Percentiles rank a stretch among this genome's conserved stretches.
These are phyloP conservation scores for Achatina immaculata DNA, from an alignment of 1,140 invertebrate species.

Conservation along the genomic window DNA sequence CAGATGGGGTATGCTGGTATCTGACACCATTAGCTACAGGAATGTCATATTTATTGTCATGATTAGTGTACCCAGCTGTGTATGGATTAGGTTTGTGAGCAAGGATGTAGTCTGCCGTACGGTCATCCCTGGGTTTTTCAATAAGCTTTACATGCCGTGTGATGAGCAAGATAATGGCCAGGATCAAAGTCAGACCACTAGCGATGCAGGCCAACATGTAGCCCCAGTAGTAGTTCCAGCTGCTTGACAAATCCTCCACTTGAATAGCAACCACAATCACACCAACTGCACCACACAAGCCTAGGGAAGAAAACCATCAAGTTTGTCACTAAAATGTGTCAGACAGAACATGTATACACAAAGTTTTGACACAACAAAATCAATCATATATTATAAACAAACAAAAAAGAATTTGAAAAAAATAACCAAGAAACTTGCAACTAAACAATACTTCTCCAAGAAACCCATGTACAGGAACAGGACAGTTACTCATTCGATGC, in stretches of 20 bases:
- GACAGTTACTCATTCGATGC: too few species aligned
- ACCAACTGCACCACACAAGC: slow-evolving; percentile 31
- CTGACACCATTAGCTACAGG: slow-evolving; percentile 28
- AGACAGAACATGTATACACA: too few species aligned
- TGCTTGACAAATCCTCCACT: not conserved
- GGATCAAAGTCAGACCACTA: slow-evolving; percentile 2
- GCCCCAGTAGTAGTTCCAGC: slow-evolving; percentile 19
- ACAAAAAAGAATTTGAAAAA: too few species aligned
- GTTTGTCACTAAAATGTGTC: too few species aligned
- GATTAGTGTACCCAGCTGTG: slow-evolving; percentile 24
- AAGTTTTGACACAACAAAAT: not conserved
- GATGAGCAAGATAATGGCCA: slow-evolving; percentile 35
- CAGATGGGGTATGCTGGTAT: slow-evolving; percentile 11
- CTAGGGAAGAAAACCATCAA: slow-evolving; percentile 15
- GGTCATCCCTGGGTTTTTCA: slow-evolving; percentile 9
- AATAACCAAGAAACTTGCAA: too few species aligned
- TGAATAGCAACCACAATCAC: slow-evolving; percentile 27
- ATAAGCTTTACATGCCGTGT: not conserved
- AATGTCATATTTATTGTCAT: slow-evolving; percentile 10
- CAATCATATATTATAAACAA: too few species aligned
- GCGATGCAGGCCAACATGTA: slow-evolving; percentile 29
- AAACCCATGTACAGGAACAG: too few species aligned
- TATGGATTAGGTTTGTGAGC: slow-evolving; percentile 10
- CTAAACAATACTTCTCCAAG: too few species aligned
- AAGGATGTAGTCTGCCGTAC: slow-evolving; percentile 31